Evolutionary conservation across 2,888 invertebrate species (phyloP).

Genomic region (Drosophila pegasa): DNA sequence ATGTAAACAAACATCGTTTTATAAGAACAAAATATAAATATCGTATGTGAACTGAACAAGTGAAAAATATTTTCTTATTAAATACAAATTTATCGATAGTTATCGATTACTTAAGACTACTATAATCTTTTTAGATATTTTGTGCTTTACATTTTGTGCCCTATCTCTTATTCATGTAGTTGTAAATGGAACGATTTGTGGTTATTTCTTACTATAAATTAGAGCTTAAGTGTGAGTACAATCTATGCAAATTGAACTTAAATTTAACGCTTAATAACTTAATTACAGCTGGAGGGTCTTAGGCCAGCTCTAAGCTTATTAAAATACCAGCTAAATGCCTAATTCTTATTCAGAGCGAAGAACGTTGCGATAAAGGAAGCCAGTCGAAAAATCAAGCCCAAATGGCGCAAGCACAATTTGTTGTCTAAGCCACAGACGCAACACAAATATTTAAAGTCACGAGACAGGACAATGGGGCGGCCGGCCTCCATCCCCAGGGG

Average conservation of each 20-base stretch:
- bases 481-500: conserved; percentile 2
- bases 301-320: conserved; percentile 26
- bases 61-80: background rate
- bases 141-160: conserved; percentile 2
- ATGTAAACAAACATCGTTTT: background rate
- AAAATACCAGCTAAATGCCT: conserved; percentile 25
- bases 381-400: conserved; percentile 29
- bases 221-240: conserved; percentile 28
- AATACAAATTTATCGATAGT: background rate
- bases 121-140: no score
- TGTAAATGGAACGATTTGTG: conserved; percentile 70
- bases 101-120: background rate
- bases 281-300: conserved; percentile 3
- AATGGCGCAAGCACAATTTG: conserved; percentile 27
- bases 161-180: background rate
- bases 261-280: conserved; percentile 18
- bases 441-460: conserved; percentile 63
- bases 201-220: conserved; percentile 14
- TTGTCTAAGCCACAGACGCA: conserved; percentile 34
- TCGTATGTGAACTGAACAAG: background rate
- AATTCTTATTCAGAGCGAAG: conserved; percentile 47
- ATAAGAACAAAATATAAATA: background rate
- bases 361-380: conserved; percentile 9
- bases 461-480: conserved; percentile 10
- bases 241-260: conserved; percentile 10